A percentile compares a stretch with the other conserved stretches of the same genome.
These are phyloP conservation scores for Cheilosia pagana DNA, from an alignment of 2,888 invertebrate genomes.

Conservation along the genomic window DNA sequence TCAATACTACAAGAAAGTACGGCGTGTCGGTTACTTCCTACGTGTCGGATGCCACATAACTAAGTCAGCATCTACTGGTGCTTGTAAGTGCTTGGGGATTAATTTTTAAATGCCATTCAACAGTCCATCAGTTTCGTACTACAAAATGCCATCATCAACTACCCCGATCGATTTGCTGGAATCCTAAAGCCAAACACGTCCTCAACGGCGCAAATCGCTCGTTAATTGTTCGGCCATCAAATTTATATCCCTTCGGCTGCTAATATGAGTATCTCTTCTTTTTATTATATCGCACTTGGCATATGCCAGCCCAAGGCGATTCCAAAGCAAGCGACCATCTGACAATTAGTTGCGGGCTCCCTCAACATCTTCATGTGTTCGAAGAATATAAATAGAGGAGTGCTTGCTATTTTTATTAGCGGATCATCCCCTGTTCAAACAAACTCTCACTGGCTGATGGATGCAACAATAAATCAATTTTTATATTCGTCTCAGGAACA, in stretches of 20 bases:
- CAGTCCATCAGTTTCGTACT: background rate
- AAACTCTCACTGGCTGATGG: constrained; percentile 46
- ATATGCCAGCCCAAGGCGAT: constrained; percentile 53
- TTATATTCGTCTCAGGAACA: constrained; percentile 51
- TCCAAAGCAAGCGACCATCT: constrained; percentile 61
- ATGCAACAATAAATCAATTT: constrained; percentile 72
- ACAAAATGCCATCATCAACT: background rate
- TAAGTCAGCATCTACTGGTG: no score
- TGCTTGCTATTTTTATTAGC: constrained; percentile 71
- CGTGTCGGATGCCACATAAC: no score
- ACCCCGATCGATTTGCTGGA: background rate
- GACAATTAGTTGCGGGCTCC: constrained; percentile 58
- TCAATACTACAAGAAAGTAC: no score
- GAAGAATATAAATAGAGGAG: constrained; percentile 10
- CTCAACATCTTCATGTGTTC: constrained; percentile 28
- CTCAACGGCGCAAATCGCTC: constrained; percentile 3
- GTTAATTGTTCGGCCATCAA: constrained; percentile 46
- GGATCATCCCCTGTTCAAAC: constrained; percentile 63
- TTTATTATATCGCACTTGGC: constrained; percentile 41
- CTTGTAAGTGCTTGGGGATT: no score
- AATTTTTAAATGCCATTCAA: no score
- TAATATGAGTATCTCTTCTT: background rate
- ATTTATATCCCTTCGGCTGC: constrained; percentile 15
- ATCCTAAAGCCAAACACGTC: constrained; percentile 38
- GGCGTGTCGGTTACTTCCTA: no score